phyloP scores from a whole-genome alignment of 2,797 vertebrate species.

The Lindbergichthys nudifrons region DNA sequence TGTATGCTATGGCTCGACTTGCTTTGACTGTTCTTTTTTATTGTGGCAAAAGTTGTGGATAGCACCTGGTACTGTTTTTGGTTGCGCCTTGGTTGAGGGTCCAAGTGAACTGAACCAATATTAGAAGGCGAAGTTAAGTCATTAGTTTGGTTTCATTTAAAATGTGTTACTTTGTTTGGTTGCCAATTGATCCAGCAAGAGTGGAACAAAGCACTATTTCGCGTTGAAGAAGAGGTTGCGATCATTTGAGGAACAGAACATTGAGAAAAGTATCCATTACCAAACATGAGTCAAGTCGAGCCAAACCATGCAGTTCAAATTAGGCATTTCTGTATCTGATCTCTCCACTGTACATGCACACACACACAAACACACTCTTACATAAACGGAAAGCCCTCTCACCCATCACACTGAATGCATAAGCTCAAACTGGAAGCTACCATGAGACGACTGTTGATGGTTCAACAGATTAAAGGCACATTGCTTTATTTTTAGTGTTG shows the following conservation, averaged over 20 bases:
- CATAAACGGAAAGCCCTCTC: slow-evolving; percentile 19
- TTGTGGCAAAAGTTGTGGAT: background rate
- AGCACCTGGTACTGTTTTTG: background rate
- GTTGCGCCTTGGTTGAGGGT: background rate
- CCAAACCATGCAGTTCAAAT: background rate
- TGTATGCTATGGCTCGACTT: background rate
- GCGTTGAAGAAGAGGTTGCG: no score
- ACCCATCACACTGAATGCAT: slow-evolving; percentile 35
- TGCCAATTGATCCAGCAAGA: background rate
- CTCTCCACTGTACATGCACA: background rate
- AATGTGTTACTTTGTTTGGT: background rate
- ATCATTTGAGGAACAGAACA: no score
- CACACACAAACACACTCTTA: slow-evolving; percentile 2
- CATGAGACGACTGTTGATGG: slow-evolving; percentile 74
- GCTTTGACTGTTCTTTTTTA: background rate
- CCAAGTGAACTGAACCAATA: background rate
- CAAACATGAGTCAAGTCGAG: background rate
- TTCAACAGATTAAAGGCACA: slow-evolving; percentile 72
- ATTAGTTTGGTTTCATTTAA: no score
- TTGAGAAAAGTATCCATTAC: background rate
- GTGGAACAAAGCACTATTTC: no score
- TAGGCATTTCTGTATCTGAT: slow-evolving; percentile 3
- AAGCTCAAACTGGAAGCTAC: slow-evolving; percentile 45
- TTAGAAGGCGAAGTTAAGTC: no score
- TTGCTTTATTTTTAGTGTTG: slow-evolving; percentile 45